Evolutionary conservation across 2,113 vertebrate genomes (phyloP).

Genomic region (Alligator sinensis): DNA sequence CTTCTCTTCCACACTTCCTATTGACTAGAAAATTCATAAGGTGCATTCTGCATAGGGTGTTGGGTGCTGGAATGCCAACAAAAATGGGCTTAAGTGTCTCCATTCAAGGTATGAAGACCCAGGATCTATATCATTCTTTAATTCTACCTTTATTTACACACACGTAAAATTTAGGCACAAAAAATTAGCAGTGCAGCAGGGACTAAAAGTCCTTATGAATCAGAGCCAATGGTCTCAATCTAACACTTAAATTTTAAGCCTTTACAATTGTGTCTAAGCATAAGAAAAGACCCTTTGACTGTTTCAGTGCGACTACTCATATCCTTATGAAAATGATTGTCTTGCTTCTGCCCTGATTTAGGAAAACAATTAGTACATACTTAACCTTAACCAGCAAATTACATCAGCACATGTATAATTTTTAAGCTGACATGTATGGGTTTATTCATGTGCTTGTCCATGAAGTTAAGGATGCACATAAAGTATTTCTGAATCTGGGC

Average conservation of each 20-base stretch:
- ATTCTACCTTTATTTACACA: no score
- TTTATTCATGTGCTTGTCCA: not conserved
- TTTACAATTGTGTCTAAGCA: not conserved
- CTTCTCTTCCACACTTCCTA: no score
- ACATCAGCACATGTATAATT: not conserved
- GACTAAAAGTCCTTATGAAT: no score
- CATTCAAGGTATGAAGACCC: no score
- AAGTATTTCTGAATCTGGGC: not conserved
- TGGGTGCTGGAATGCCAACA: no score
- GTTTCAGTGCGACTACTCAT: not conserved
- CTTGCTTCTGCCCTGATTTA: not conserved
- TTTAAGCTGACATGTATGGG: not conserved
- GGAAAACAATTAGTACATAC: not conserved
- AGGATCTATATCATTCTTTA: no score
- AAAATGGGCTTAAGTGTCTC: no score
- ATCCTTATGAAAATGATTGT: not conserved
- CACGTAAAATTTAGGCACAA: no score
- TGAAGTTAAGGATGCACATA: conserved; percentile 10
- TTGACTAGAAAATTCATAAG: no score
- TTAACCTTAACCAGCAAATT: conserved; percentile 8
- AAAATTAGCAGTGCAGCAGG: no score
- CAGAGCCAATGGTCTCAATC: not conserved
- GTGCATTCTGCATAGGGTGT: no score
- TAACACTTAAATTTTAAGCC: conserved; percentile 3
- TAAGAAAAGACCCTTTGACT: not conserved